Evolutionary conservation across 2,113 vertebrate species (phyloP).

Genomic region (Fukomys damarensis): DNA sequence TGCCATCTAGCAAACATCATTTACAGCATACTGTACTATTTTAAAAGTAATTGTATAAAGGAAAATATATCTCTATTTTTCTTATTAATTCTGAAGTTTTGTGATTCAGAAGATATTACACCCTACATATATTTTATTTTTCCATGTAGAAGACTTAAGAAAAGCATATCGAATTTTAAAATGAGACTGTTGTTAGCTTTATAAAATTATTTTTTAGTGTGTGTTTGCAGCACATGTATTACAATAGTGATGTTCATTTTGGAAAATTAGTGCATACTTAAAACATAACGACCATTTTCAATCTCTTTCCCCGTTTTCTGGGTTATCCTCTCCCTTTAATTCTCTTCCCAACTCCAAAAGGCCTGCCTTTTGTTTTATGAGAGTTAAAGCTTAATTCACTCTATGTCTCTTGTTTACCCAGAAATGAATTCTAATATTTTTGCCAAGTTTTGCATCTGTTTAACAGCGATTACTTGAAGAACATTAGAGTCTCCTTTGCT

Average conservation of each 20-base stretch:
- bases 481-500: background rate
- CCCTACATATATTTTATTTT: background rate
- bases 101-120: background rate
- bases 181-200: background rate
- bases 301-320: background rate
- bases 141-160: background rate
- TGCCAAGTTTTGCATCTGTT: background rate
- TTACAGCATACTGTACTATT: background rate
- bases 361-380: background rate
- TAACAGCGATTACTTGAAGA: background rate
- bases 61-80: background rate
- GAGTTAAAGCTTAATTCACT: background rate
- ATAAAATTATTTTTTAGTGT: background rate
- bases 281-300: background rate
- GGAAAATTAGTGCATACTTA: background rate
- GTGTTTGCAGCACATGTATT: background rate
- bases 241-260: background rate
- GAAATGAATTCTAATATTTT: background rate
- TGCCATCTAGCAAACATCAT: background rate
- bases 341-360: background rate
- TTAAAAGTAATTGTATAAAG: conserved; percentile 23
- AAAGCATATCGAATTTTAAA: background rate
- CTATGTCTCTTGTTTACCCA: background rate
- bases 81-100: background rate
- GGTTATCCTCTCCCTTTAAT: background rate